Conservation (phyloP, 2,797 vertebrate genomes). For the Eremophila alpestris region DNA sequence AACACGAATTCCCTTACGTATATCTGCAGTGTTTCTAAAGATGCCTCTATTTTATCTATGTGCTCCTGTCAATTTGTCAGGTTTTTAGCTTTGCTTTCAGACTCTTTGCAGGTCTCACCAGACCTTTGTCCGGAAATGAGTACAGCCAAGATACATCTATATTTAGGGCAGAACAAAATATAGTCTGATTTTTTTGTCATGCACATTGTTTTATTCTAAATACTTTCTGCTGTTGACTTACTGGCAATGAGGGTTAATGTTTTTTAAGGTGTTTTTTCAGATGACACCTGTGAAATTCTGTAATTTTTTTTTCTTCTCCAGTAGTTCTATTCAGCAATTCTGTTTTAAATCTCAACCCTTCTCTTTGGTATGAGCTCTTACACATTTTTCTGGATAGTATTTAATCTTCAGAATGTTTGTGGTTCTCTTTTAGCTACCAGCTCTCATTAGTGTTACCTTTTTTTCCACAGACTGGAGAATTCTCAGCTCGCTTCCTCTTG, state of each 20-base stretch:
- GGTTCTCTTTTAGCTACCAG: conserved; percentile 1
- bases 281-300: not conserved
- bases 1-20: not conserved
- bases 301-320: not conserved
- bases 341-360: not conserved
- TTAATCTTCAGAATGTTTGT: not conserved
- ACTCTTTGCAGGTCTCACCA: not conserved
- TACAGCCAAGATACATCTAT: conserved; percentile 13
- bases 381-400: not conserved
- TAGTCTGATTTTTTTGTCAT: not conserved
- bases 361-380: not conserved
- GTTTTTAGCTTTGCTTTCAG: conserved; percentile 2
- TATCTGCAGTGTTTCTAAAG: not conserved
- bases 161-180: conserved; percentile 9
- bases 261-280: not conserved
- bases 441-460: conserved; percentile 36
- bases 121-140: conserved; percentile 8
- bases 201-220: not conserved
- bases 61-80: not conserved
- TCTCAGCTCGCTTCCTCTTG: conserved; percentile 95
- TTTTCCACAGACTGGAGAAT: conserved; percentile 84
- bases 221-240: not conserved
- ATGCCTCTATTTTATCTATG: not conserved
- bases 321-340: not conserved
- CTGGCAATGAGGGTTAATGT: not conserved